Base-by-base conservation (phyloP, 2,113 vertebrate species). In the Sterna hirundo region DNA sequence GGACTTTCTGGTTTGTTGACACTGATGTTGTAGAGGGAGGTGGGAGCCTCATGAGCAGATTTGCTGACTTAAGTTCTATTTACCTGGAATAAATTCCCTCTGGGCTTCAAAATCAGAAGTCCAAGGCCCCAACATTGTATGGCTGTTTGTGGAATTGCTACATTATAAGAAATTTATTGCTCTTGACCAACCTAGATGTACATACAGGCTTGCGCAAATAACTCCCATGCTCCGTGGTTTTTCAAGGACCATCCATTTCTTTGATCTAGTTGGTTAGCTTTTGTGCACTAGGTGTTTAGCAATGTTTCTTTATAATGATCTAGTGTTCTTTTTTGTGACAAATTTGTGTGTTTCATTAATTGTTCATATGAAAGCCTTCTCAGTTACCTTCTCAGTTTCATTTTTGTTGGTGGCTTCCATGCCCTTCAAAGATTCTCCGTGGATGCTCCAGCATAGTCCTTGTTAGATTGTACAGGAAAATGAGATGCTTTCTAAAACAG, bases 401-500 rank as follows among this genome's bases (percentile, higher is more conserved):
- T 87, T 96, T 76, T 78, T 92, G 54, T 68, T 90, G 26, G 36
- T 94, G 55, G 46, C 62, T 90, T 97, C 62, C 65, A 94, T 65
- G 34, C 81, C 88, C 90, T 94, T 97, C 64, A 91, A 87, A 91
- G 95, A 77, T 92, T 95, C 60, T 96, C 88, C 68, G 65, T 79
- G 82, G 49, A 88, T 36, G 77, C 55, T 93, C 60, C 54, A 90
- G 29, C 78, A 11, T 60, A 77, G 94, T 87, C 57, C 68, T 91
- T 92, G 83, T 96, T 97, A 95, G 68, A 89, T 92, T 96, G 85
- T 68, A 92, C 70, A 93, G 75, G 68, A 96, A 97, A 96, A 97
- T 93, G 49, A 97, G 87, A 93, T 96, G 74, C 88, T 95, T 97
- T 97, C 95, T 85, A 93, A 97, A 97, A 97, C 60, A 93, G 75